These are phyloP conservation scores for Dipodomys ordii DNA, from an alignment of 2,113 vertebrate genomes.

Conservation along the genomic window DNA sequence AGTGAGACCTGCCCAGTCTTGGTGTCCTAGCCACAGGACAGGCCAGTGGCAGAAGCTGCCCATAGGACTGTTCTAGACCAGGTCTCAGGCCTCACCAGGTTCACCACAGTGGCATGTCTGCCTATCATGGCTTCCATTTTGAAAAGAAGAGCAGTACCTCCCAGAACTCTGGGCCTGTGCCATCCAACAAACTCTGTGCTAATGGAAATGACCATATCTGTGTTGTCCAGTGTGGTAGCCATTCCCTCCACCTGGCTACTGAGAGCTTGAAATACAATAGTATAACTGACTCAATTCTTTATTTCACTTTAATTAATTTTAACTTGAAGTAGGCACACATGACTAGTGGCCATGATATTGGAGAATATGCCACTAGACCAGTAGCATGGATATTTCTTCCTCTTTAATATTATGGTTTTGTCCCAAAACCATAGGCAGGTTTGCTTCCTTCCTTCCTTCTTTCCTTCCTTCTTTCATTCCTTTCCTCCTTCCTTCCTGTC, in stretches of 20 bases:
- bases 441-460: too few species aligned
- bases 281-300: neutral
- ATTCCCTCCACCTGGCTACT: accelerated
- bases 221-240: accelerated
- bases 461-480: too few species aligned
- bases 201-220: accelerated
- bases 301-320: neutral
- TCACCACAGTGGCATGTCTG: accelerated
- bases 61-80: neutral
- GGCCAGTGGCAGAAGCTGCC: neutral
- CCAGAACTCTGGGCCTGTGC: accelerated
- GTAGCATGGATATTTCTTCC: neutral
- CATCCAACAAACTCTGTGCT: accelerated
- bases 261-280: neutral
- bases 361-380: neutral
- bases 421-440: neutral
- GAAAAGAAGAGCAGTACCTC: neutral
- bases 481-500: too few species aligned
- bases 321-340: neutral
- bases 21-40: neutral
- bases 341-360: neutral
- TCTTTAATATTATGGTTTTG: neutral
- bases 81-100: accelerated
- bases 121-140: neutral
- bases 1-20: neutral